Conservation (phyloP, 2,113 vertebrate species). For the Alligator sinensis region DNA sequence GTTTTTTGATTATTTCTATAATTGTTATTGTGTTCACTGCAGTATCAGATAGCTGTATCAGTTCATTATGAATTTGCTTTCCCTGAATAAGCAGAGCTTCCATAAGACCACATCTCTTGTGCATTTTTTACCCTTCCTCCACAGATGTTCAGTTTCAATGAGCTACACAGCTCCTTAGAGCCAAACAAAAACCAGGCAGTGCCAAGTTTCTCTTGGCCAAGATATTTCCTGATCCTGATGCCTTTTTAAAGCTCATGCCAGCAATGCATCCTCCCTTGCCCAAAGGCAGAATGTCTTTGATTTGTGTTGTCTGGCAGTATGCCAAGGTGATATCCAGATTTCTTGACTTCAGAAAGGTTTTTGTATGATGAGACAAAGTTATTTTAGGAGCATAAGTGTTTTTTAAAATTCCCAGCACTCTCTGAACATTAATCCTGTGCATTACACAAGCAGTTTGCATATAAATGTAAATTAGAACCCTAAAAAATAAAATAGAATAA, state of each 20-base stretch:
- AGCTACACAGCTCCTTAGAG: conserved; percentile 49
- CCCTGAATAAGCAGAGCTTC: conserved; percentile 62
- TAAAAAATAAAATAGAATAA: not conserved
- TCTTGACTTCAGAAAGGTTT: conserved; percentile 50
- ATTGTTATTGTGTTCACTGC: not conserved
- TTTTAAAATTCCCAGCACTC: not conserved
- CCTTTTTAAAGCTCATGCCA: not conserved
- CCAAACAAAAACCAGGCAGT: conserved; percentile 47
- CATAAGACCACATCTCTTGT: conserved; percentile 64
- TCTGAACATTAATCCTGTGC: not conserved
- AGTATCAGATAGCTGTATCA: conserved; percentile 52
- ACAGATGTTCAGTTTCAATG: conserved; percentile 65
- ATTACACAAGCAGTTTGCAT: not conserved
- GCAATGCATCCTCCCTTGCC: conserved; percentile 48
- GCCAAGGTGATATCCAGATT: not conserved
- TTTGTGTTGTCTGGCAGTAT: conserved; percentile 25
- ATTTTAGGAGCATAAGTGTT: conserved; percentile 14
- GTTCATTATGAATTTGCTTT: conserved; percentile 55
- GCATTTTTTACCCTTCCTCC: conserved; percentile 60
- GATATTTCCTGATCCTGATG: conserved; percentile 56
- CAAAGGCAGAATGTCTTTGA: conserved; percentile 56
- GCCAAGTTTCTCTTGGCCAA: conserved; percentile 72
- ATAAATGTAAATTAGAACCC: not conserved
- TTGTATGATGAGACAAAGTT: conserved; percentile 29
- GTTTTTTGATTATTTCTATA: conserved; percentile 48